phyloP scores from a whole-genome alignment of 2,888 invertebrate species.

The Globia sparganii region DNA sequence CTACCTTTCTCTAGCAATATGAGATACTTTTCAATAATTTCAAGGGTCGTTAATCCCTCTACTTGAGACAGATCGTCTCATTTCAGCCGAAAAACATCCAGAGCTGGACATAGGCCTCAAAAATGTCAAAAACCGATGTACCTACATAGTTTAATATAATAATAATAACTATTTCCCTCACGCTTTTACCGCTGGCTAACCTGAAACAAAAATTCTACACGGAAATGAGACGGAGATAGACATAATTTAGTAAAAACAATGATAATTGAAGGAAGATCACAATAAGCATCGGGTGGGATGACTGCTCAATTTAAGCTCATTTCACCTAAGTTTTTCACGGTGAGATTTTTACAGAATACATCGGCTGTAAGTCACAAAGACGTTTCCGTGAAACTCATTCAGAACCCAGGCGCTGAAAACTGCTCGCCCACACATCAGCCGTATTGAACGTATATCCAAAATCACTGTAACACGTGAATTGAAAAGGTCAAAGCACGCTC shows the following conservation, averaged over 20 bases:
- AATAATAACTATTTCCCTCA: not conserved
- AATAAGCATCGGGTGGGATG: not conserved
- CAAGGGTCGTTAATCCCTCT: not conserved
- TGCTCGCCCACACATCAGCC: not conserved
- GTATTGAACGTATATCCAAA: not conserved
- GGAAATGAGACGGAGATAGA: not conserved
- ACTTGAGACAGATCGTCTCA: not conserved
- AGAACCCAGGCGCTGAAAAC: not conserved
- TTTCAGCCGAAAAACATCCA: no score
- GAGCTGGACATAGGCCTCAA: no score
- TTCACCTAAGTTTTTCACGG: no score
- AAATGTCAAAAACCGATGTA: not conserved
- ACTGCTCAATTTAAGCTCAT: no score
- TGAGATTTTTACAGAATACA: no score
- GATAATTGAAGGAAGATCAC: not conserved
- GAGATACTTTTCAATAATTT: not conserved
- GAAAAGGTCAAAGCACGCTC: not conserved
- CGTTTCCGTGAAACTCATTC: not conserved
- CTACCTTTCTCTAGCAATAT: not conserved
- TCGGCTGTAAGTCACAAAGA: no score
- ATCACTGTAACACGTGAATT: not conserved
- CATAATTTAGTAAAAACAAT: constrained; percentile 24
- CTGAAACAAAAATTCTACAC: constrained; percentile 3
- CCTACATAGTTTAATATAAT: not conserved
- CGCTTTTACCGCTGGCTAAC: not conserved